These are phyloP conservation scores for Junonia oenone DNA, from an alignment of 2,888 invertebrate genomes.

Conservation along the genomic window DNA sequence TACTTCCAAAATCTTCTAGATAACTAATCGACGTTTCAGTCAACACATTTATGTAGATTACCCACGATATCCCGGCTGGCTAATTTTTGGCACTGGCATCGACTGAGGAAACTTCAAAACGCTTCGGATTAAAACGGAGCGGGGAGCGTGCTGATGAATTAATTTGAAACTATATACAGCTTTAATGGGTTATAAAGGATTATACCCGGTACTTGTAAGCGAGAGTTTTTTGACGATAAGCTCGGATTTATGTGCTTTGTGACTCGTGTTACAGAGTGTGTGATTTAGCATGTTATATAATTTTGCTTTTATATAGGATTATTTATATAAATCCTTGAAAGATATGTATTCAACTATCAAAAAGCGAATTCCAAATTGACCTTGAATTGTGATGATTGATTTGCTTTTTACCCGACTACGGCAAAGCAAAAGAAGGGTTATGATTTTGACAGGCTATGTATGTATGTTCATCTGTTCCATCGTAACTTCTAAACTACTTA, in stretches of 20 bases:
- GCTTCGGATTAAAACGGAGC: conserved; percentile 25
- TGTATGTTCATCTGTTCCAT: too few relatives aligned
- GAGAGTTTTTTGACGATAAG: background rate
- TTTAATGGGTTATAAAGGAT: background rate
- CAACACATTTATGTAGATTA: conserved; percentile 54
- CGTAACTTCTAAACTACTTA: too few relatives aligned
- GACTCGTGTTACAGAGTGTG: too few relatives aligned
- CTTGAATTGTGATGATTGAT: too few relatives aligned
- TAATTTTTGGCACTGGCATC: conserved; percentile 29
- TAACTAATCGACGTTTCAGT: conserved; percentile 18
- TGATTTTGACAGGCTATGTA: too few relatives aligned
- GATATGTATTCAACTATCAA: background rate
- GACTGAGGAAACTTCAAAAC: conserved; percentile 30
- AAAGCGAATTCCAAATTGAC: too few relatives aligned
- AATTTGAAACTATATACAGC: conserved; percentile 16
- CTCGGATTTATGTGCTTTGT: background rate
- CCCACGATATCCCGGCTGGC: conserved; percentile 32
- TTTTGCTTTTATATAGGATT: too few relatives aligned
- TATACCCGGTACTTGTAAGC: background rate
- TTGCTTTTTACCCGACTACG: too few relatives aligned
- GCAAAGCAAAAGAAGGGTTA: too few relatives aligned
- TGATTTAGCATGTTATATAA: too few relatives aligned
- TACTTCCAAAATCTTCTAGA: conserved; percentile 3
- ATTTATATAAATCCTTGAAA: too few relatives aligned
- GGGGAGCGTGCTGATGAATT: conserved; percentile 23